Evolutionary conservation across 2,113 vertebrate species (phyloP).

Genomic region (Dicrurus megarhynchus): DNA sequence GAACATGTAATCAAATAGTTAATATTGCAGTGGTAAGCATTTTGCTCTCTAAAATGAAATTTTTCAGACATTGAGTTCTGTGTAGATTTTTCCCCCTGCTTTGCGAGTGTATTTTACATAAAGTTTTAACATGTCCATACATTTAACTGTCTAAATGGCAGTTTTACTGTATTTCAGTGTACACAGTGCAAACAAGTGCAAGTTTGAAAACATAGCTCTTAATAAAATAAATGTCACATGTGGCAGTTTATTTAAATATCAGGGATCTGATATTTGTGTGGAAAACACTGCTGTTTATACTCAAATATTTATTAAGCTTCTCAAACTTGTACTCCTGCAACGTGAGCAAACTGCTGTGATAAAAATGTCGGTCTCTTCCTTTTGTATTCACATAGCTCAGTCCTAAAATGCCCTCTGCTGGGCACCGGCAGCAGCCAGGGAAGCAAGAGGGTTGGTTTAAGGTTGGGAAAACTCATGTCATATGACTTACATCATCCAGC

Average conservation of each 20-base stretch:
- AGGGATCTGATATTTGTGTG: neutral
- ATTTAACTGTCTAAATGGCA: neutral
- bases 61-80: neutral
- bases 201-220: slow-evolving; percentile 43
- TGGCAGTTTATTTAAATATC: slow-evolving; percentile 24
- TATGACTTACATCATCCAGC: neutral
- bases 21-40: neutral
- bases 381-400: neutral
- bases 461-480: neutral
- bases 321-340: neutral
- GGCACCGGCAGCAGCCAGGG: neutral
- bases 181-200: neutral
- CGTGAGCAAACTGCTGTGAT: neutral
- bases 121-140: neutral
- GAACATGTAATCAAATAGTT: neutral
- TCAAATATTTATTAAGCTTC: slow-evolving; percentile 45
- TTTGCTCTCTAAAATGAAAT: neutral
- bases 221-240: slow-evolving; percentile 6
- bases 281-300: neutral
- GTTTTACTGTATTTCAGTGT: neutral
- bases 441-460: neutral
- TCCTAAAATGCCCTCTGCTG: slow-evolving; percentile 73
- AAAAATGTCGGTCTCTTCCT: neutral
- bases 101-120: neutral
- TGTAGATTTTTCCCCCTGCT: neutral